These are phyloP conservation scores for Lasioglossum lativentre DNA, from an alignment of 2,888 invertebrate species.

Conservation along the genomic window DNA sequence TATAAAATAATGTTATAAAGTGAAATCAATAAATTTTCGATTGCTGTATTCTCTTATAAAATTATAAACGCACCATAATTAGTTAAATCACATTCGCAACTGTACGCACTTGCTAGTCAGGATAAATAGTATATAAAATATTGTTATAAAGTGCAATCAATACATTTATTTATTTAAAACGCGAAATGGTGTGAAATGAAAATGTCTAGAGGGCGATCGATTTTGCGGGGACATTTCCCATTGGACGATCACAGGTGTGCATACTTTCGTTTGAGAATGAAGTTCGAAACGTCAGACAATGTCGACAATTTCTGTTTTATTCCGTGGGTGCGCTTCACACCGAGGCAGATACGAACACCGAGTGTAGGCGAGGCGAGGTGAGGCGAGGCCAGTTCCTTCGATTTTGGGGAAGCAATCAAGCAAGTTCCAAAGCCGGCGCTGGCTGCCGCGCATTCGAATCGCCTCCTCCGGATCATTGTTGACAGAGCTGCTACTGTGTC, in stretches of 20 bases:
- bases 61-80: too few species aligned
- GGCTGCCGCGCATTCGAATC: constrained; percentile 24
- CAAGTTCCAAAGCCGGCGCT: constrained; percentile 16
- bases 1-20: too few species aligned
- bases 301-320: constrained; percentile 10
- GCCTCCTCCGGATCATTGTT: constrained; percentile 42
- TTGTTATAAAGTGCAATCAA: too few species aligned
- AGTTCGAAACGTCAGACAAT: background rate
- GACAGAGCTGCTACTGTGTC: constrained; percentile 37
- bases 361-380: too few species aligned
- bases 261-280: background rate
- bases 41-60: too few species aligned
- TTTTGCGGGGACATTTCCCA: background rate
- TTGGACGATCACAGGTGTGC: background rate
- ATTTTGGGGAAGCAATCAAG: constrained; percentile 31
- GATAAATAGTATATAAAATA: too few species aligned
- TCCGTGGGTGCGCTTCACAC: background rate
- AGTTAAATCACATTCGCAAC: too few species aligned
- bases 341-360: background rate
- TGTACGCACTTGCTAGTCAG: too few species aligned
- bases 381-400: constrained; percentile 4
- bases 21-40: too few species aligned
- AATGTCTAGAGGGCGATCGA: background rate
- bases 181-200: background rate
- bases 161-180: background rate